These are phyloP conservation scores for Thermophis baileyi DNA, from an alignment of 2,113 vertebrate genomes.

Conservation along the genomic window DNA sequence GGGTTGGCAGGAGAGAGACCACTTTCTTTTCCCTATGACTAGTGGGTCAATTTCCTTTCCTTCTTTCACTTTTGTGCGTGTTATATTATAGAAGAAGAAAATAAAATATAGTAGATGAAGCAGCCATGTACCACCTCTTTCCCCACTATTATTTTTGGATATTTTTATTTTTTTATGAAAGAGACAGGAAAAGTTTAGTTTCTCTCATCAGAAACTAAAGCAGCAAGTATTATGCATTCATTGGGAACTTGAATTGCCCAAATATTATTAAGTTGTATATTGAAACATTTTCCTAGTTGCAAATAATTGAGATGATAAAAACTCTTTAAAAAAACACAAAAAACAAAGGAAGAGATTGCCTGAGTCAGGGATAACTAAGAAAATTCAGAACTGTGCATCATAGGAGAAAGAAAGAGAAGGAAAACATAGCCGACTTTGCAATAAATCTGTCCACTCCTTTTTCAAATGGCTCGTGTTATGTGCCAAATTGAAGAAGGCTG, in stretches of 20 bases:
- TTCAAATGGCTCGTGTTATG: not conserved
- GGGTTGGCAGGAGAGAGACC: not conserved
- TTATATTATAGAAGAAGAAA: not conserved
- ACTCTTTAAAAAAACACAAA: not conserved
- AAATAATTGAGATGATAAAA: not conserved
- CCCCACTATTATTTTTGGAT: not conserved
- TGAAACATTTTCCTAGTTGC: not conserved
- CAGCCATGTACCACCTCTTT: not conserved
- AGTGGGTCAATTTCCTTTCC: not conserved
- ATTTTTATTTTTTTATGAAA: not conserved
- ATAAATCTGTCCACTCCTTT: not conserved
- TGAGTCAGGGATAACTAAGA: not conserved
- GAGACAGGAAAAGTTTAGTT: not conserved
- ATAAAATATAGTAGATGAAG: not conserved
- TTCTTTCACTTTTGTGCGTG: not conserved
- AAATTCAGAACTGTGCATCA: not conserved
- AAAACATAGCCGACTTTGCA: not conserved
- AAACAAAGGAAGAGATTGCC: not conserved
- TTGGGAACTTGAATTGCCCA: not conserved
- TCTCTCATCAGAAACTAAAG: not conserved
- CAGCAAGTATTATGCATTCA: not conserved
- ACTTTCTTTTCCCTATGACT: not conserved
- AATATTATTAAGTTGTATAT: not conserved
- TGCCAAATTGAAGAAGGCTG: not conserved
- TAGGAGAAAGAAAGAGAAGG: not conserved